A percentile compares a stretch with the other conserved stretches of the same genome.
phyloP scores from a whole-genome alignment of 2,113 vertebrate genomes.

The Alosa alosa region DNA sequence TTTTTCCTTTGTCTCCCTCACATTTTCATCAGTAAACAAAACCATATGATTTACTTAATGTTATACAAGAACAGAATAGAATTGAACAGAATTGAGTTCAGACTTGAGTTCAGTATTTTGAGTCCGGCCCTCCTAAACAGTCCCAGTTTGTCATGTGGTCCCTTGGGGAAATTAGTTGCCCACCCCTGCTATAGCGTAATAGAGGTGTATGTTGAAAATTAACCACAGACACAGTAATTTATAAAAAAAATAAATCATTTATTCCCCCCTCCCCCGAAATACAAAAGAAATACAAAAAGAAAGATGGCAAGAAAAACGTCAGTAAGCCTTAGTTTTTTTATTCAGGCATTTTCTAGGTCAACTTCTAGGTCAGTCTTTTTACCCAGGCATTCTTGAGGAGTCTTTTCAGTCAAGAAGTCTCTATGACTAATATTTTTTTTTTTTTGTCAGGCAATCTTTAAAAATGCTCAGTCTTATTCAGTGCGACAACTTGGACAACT shows the following conservation, averaged over 20 bases:
- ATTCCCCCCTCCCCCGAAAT: slow-evolving; percentile 70
- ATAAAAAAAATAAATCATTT: slow-evolving; percentile 78
- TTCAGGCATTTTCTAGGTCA: slow-evolving; percentile 72
- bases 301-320: slow-evolving; percentile 63
- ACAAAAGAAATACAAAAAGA: slow-evolving; percentile 82
- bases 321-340: slow-evolving; percentile 58
- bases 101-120: too few species aligned
- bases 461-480: neutral
- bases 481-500: too few species aligned
- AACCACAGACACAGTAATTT: slow-evolving; percentile 35
- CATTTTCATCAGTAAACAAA: too few species aligned
- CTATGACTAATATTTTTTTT: neutral
- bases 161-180: too few species aligned
- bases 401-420: slow-evolving; percentile 34
- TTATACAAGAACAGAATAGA: too few species aligned
- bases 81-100: too few species aligned
- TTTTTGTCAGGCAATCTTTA: slow-evolving; percentile 46
- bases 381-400: slow-evolving; percentile 52
- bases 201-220: neutral
- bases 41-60: too few species aligned
- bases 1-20: too few species aligned
- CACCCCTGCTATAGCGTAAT: neutral
- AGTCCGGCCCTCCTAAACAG: too few species aligned
- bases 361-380: slow-evolving; percentile 65
- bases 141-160: too few species aligned